Percentiles rank a stretch among this genome's conserved stretches.
Conservation (phyloP, 2,888 invertebrate species). For the Conistra vaccinii region DNA sequence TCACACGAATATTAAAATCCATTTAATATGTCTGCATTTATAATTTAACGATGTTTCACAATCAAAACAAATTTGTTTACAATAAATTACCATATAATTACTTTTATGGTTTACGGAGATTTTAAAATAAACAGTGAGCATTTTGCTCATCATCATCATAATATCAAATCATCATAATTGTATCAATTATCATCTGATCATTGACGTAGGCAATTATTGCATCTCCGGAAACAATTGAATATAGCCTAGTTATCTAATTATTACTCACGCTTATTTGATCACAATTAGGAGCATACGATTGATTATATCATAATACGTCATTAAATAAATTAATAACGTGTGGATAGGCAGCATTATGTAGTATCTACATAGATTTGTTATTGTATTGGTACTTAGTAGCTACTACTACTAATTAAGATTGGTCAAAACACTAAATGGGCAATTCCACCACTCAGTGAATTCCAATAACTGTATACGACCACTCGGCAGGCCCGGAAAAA, state of each 20-base stretch:
- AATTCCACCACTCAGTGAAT: neutral
- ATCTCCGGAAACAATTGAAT: constrained; percentile 39
- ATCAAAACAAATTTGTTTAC: neutral
- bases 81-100: neutral
- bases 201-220: neutral
- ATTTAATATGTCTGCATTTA: neutral
- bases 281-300: constrained; percentile 55
- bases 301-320: constrained; percentile 60
- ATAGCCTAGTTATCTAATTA: constrained; percentile 52
- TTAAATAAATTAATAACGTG: constrained; percentile 57
- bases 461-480: too few species aligned
- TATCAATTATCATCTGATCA: neutral
- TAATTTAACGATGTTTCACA: neutral
- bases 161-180: neutral
- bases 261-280: constrained; percentile 58
- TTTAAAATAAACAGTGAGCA: neutral
- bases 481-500: neutral
- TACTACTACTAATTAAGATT: neutral
- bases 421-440: neutral
- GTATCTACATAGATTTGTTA: neutral
- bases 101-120: neutral
- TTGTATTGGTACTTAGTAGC: neutral
- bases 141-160: constrained; percentile 2
- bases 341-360: constrained; percentile 23
- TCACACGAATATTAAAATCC: neutral